Evolutionary conservation across 1,140 invertebrate genomes (phyloP), one percentile per base, ranked within the genome.

Genomic region (Sycophaga agraensis): DNA sequence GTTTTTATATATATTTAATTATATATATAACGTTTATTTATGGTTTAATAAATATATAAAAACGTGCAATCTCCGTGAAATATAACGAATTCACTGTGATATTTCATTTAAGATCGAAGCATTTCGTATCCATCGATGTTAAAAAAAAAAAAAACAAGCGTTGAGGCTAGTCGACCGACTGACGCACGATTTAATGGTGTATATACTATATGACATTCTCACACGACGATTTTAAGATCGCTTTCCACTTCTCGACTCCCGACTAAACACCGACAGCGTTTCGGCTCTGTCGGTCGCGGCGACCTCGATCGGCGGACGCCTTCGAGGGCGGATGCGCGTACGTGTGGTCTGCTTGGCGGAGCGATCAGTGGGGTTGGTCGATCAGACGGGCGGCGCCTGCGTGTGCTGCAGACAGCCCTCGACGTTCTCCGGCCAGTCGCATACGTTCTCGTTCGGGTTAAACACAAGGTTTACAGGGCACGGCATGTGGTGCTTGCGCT

Each of bases 401-500:
- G 91, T 92, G 70, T 91, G 90, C 39, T 91, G 87, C 64, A 87
- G 83, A 74, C 94, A 96, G 8, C 91, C 90, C 74, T 93, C 92
- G 0, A 96, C 94, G 70, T 96, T 96, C 73, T 96, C 93, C 0
- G 93, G 93, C 94, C 94, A 97, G 82, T 97, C 94, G 76, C 94
- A 97, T 0, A 97, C 93, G 71, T 94, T 96, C 72, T 96, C 91
- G 71, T 94, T 91, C 2, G 88, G 87, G 80, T 97, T 97, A 82
- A 96, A 96, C 0, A 97, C 94, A 24, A 97, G 83, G 76, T 96
- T 93, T n/a, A 87, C 86, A 1, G 94, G 94, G 76, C 93, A 96
- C n/a, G 93, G 93, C 93, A 96, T 97, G 81, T 97, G 94, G 76
- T 97, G 93, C 72, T 94, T 93, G n/a, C 92, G 82, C 74, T 93